phyloP scores from a whole-genome alignment of 2,113 vertebrate genomes.

The Dendrocopos noguchii region DNA sequence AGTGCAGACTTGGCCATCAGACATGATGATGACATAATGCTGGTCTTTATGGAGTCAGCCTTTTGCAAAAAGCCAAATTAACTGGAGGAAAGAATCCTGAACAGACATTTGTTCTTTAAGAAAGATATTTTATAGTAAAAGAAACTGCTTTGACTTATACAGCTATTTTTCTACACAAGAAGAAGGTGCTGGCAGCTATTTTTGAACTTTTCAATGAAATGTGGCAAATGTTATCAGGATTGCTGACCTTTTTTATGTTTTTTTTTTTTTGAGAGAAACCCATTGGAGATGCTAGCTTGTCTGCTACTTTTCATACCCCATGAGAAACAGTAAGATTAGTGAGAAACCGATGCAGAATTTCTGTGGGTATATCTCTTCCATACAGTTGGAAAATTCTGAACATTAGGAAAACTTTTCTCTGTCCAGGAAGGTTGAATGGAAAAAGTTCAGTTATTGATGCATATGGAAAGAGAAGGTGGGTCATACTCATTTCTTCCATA shows the following conservation, averaged over 20 bases:
- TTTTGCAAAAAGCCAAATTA: conserved; percentile 3
- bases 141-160: neutral
- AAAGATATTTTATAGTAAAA: neutral
- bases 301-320: neutral
- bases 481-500: neutral
- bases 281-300: neutral
- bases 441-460: neutral
- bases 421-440: neutral
- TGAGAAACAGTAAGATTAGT: neutral
- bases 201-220: neutral
- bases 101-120: neutral
- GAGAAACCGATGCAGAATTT: conserved; percentile 2
- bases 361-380: neutral
- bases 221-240: neutral
- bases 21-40: neutral
- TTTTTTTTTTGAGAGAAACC: neutral
- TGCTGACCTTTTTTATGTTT: neutral
- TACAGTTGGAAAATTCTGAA: neutral
- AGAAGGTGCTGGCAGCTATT: neutral
- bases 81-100: neutral
- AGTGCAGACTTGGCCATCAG: conserved; percentile 40
- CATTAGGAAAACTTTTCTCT: neutral
- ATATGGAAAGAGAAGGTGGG: conserved; percentile 22
- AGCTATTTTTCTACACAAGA: neutral
- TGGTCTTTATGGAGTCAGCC: conserved; percentile 20